Evolutionary conservation across 2,888 invertebrate genomes (phyloP), one percentile per base, ranked within the genome.

Genomic region (Drosophila engyochracea): DNA sequence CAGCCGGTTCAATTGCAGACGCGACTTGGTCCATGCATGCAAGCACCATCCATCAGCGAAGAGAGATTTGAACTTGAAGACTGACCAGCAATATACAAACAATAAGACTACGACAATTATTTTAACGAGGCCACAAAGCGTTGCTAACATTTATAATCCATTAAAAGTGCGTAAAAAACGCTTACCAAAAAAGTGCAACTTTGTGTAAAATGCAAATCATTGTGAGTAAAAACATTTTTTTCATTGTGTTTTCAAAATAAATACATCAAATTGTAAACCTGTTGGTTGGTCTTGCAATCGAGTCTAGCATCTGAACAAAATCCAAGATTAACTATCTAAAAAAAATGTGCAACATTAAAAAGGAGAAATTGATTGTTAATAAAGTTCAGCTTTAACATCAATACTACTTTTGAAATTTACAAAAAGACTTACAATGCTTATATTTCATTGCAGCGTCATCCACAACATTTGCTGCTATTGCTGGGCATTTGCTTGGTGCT

Each of bases 1-100:
- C 79, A 72, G 77, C 52, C 53, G 79, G 70, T 91, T 91, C 85
- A 90, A 90, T 86, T 90, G 83, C 83, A 90, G 54, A 74, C 77
- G 70, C 69, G 70, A 73, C 81, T 77, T 77, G 75, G 80, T 66
- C 74, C 79, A 79, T 58, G 65, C 69, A 67, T 39, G 57, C 39
- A 39, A 63, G 57, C 64, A 33, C 69, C 55, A 64, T 55, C 47
- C 60, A 74, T 73, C 74, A 61, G 55, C 62, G 62, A 33, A 53
- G 37, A 76, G 57, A 63, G 51, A 78, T 78, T 83, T 74, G 72
- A 79, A 73, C 84, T 90, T 86, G 82, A 76, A 63, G 52, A 49
- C 58, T 67, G 61, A 82, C 58, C 65, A 73, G 28, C 47, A 25
- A 47, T 16, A 30, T 53, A 10, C 33, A 22, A 58, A 61, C 41